Conservation (phyloP, 2,888 invertebrate genomes). For the Meloe dianella region DNA sequence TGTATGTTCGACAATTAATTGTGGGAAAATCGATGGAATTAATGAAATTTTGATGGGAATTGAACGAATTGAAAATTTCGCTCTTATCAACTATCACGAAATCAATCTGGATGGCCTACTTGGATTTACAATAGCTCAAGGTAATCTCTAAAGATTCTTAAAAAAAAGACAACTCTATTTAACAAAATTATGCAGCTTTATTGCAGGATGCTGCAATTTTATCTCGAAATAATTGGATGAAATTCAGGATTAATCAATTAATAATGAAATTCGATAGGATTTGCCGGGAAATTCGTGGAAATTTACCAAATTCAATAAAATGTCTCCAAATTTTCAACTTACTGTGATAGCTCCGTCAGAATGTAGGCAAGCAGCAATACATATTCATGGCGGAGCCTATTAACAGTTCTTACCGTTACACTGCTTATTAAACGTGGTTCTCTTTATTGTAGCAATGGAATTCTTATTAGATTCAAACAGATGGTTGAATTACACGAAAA, state of each 20-base stretch:
- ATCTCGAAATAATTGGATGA: not conserved
- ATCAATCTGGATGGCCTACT: slow-evolving; percentile 57
- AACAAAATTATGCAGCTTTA: not conserved
- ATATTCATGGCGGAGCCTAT: too few relatives aligned
- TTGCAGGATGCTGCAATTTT: not conserved
- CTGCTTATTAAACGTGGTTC: too few relatives aligned
- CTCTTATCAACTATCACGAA: slow-evolving; percentile 43
- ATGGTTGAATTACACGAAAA: slow-evolving; percentile 36
- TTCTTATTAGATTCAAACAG: slow-evolving; percentile 35
- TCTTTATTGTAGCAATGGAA: slow-evolving; percentile 35
- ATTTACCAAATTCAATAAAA: slow-evolving; percentile 36
- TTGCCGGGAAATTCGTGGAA: slow-evolving; percentile 29
- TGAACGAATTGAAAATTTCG: slow-evolving; percentile 15
- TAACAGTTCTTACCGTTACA: too few relatives aligned
- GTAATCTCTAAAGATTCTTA: too few relatives aligned
- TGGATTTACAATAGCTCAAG: slow-evolving; percentile 55
- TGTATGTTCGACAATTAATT: not conserved
- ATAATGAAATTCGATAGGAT: slow-evolving; percentile 36
- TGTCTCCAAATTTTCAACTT: not conserved
- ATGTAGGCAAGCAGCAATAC: too few relatives aligned
- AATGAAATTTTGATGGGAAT: not conserved
- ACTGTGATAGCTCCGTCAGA: too few relatives aligned
- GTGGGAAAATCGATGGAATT: not conserved
- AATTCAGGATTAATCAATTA: slow-evolving; percentile 18
- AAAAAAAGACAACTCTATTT: not conserved